phyloP scores from a whole-genome alignment of 2,797 vertebrate genomes.

The Melanotaenia pygmaea region DNA sequence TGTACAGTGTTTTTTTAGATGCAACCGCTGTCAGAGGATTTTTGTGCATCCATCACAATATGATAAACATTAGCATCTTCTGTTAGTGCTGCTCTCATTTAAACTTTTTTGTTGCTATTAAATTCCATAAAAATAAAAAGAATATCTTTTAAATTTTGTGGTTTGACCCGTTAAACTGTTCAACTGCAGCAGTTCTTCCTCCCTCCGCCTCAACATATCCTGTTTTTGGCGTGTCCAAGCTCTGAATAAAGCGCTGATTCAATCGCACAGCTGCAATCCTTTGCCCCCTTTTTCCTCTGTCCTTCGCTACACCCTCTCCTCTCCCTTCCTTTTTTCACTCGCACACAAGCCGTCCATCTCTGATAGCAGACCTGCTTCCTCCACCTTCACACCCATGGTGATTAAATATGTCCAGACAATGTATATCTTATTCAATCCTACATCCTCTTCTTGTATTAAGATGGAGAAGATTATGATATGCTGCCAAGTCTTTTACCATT shows the following conservation, averaged over 20 bases:
- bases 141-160: conserved; percentile 10
- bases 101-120: not conserved
- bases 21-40: not conserved
- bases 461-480: conserved; percentile 8
- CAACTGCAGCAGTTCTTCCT: conserved; percentile 49
- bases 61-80: not conserved
- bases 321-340: conserved; percentile 57
- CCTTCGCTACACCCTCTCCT: conserved; percentile 60
- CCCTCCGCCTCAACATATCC: conserved; percentile 61
- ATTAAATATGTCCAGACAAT: conserved; percentile 32
- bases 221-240: conserved; percentile 68
- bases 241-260: conserved; percentile 77
- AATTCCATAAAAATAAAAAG: not conserved
- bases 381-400: conserved; percentile 32
- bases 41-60: not conserved
- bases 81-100: not conserved
- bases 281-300: conserved; percentile 60
- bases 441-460: conserved; percentile 33
- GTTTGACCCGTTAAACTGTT: conserved; percentile 47
- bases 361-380: conserved; percentile 50
- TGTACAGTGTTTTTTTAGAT: not conserved
- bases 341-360: conserved; percentile 33
- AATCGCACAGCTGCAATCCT: conserved; percentile 75
- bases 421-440: conserved; percentile 5
- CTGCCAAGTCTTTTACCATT: conserved; percentile 19